These are phyloP conservation scores for Pterostichus madidus DNA, from an alignment of 2,888 invertebrate genomes.

Conservation along the genomic window DNA sequence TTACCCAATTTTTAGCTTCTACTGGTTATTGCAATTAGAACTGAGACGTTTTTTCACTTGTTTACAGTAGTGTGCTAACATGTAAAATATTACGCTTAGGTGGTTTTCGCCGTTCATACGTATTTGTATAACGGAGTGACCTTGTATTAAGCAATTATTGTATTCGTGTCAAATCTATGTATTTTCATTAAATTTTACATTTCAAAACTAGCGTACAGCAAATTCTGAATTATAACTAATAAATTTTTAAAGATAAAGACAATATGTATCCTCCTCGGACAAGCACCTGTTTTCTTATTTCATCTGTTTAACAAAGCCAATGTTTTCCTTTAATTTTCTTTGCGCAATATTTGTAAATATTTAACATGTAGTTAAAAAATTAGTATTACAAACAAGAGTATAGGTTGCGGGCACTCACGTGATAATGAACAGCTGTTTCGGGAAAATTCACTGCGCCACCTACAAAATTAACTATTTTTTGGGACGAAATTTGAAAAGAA, in stretches of 20 bases:
- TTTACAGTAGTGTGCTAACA: constrained; percentile 46
- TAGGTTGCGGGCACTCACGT: too few relatives aligned
- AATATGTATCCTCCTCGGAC: constrained; percentile 30
- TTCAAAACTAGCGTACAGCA: constrained; percentile 50
- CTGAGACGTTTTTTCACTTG: constrained; percentile 1
- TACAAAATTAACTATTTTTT: too few relatives aligned
- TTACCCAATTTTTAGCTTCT: constrained; percentile 46
- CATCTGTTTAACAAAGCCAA: not conserved
- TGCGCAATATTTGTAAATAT: too few relatives aligned
- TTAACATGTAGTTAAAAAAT: too few relatives aligned
- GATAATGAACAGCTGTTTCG: too few relatives aligned
- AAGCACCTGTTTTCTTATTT: constrained; percentile 1
- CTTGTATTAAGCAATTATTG: constrained; percentile 58
- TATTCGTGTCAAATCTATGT: constrained; percentile 57
- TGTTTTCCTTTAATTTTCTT: too few relatives aligned
- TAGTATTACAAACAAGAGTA: too few relatives aligned
- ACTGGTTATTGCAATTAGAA: not conserved
- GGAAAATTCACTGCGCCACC: too few relatives aligned
- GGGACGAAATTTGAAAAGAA: too few relatives aligned
- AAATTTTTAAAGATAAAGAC: constrained; percentile 56
- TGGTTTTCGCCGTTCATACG: constrained; percentile 20
- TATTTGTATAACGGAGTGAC: constrained; percentile 54
- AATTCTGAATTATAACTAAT: constrained; percentile 34
- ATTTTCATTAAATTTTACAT: constrained; percentile 63
- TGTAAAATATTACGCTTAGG: constrained; percentile 34